Evolutionary conservation across 2,797 vertebrate species (phyloP).

Genomic region (Distichodus sexfasciatus): DNA sequence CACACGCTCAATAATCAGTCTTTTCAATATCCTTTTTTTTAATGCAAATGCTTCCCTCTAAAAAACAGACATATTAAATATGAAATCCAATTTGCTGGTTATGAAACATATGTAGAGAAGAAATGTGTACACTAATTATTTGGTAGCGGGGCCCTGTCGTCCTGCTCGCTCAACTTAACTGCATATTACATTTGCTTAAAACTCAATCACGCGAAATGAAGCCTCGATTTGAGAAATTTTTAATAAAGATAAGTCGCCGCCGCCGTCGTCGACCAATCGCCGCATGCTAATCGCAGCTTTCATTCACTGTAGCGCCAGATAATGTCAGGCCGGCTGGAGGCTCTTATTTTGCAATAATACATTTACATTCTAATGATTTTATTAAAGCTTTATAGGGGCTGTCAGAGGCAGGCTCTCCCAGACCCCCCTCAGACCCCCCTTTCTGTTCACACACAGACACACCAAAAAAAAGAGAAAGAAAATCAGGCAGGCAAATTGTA

Average conservation of each 20-base stretch:
- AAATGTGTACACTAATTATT: conserved; percentile 92
- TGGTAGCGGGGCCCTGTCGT: conserved; percentile 65
- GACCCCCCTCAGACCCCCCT: conserved; percentile 54
- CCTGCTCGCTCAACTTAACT: conserved; percentile 70
- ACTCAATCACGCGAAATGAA: conserved; percentile 99
- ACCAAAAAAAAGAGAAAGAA: conserved; percentile 65
- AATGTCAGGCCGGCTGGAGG: conserved; percentile 96
- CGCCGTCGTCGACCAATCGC: conserved; percentile 98
- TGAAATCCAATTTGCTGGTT: conserved; percentile 23
- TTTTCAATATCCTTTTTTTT: conserved; percentile 79
- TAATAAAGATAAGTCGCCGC: conserved; percentile 99
- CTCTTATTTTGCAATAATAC: conserved; percentile 99
- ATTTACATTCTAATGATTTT: conserved; percentile 99
- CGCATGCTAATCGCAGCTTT: conserved; percentile 94
- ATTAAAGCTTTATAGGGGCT: conserved; percentile 97
- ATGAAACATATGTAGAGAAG: conserved; percentile 10
- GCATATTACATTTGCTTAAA: conserved; percentile 99
- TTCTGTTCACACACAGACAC: conserved; percentile 66
- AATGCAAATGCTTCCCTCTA: conserved; percentile 91
- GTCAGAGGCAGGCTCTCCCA: conserved; percentile 89
- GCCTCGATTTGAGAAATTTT: conserved; percentile 99
- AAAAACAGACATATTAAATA: conserved; percentile 12
- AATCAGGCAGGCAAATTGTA: conserved; percentile 90
- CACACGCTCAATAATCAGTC: conserved; percentile 97
- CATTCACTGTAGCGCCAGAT: conserved; percentile 88